These are phyloP conservation scores for Chionoecetes opilio DNA, from an alignment of 1,140 invertebrate genomes.

Conservation along the genomic window DNA sequence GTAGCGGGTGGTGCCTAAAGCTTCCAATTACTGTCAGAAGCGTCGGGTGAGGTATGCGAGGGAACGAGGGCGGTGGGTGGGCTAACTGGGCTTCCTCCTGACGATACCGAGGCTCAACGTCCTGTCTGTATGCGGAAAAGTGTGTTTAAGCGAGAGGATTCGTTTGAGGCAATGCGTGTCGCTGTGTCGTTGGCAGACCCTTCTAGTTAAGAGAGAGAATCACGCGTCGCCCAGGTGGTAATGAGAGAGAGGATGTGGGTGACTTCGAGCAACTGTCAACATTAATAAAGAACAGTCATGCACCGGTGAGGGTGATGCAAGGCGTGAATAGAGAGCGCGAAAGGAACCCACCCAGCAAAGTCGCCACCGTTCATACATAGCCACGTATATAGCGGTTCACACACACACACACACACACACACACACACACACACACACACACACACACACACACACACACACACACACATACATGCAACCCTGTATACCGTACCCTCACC, in stretches of 20 bases:
- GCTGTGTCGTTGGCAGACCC: background rate
- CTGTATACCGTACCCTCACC: too few relatives aligned
- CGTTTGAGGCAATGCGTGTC: background rate
- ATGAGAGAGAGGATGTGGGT: background rate
- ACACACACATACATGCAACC: too few relatives aligned
- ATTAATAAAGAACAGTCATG: background rate
- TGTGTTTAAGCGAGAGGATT: background rate
- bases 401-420: too few relatives aligned
- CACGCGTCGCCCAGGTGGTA: background rate
- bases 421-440: too few relatives aligned
- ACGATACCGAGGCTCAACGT: background rate
- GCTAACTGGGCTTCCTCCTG: background rate
- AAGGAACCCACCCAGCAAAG: too few relatives aligned
- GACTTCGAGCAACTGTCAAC: background rate
- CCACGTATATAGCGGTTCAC: too few relatives aligned
- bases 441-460: too few relatives aligned
- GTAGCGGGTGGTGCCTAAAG: background rate
- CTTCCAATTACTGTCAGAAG: slow-evolving; percentile 29
- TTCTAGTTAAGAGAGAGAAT: background rate
- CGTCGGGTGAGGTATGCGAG: background rate
- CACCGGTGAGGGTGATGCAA: background rate
- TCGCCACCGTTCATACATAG: too few relatives aligned
- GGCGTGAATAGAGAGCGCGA: background rate
- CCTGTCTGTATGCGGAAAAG: background rate
- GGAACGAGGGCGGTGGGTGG: background rate